Percentiles rank a stretch among this genome's conserved stretches.
Evolutionary conservation across 2,797 vertebrate species (phyloP).

Genomic region (Avahi laniger): DNA sequence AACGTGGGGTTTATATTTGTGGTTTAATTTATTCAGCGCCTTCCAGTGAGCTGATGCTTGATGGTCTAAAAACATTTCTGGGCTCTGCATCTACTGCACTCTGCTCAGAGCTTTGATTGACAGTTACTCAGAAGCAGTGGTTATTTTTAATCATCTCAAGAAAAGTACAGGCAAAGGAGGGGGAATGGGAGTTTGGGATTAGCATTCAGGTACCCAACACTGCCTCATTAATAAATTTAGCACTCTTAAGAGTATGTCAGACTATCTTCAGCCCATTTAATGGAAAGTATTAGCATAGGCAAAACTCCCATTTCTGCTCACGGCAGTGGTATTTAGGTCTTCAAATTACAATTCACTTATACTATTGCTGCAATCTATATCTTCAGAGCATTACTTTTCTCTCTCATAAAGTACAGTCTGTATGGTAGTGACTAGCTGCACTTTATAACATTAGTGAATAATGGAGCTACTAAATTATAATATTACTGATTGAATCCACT

Average conservation of each 20-base stretch:
- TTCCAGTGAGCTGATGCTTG: slow-evolving; percentile 77
- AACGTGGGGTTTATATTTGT: slow-evolving; percentile 82
- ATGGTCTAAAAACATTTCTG: slow-evolving; percentile 71
- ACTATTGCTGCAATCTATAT: not conserved
- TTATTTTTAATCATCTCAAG: slow-evolving; percentile 81
- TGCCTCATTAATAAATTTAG: slow-evolving; percentile 66
- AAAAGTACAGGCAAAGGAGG: slow-evolving; percentile 48
- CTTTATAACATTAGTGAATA: slow-evolving; percentile 31
- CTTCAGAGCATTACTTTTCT: slow-evolving; percentile 66
- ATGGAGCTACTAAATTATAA: slow-evolving; percentile 3
- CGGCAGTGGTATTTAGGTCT: slow-evolving; percentile 32
- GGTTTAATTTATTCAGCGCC: slow-evolving; percentile 85
- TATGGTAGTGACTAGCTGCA: not conserved
- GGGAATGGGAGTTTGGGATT: slow-evolving; percentile 43
- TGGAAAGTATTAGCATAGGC: slow-evolving; percentile 50
- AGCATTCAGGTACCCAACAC: slow-evolving; percentile 1
- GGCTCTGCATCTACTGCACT: slow-evolving; percentile 40
- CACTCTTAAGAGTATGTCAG: slow-evolving; percentile 19
- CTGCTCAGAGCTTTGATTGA: slow-evolving; percentile 63
- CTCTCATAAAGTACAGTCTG: slow-evolving; percentile 60
- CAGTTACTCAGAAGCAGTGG: slow-evolving; percentile 63
- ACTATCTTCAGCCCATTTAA: slow-evolving; percentile 49
- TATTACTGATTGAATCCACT: slow-evolving; percentile 19
- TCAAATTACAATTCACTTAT: slow-evolving; percentile 4
- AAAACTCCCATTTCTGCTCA: slow-evolving; percentile 41